Evolutionary conservation across 1,140 invertebrate species (phyloP), one percentile per base, ranked within the genome.

Genomic region (Nasonia longicornis): DNA sequence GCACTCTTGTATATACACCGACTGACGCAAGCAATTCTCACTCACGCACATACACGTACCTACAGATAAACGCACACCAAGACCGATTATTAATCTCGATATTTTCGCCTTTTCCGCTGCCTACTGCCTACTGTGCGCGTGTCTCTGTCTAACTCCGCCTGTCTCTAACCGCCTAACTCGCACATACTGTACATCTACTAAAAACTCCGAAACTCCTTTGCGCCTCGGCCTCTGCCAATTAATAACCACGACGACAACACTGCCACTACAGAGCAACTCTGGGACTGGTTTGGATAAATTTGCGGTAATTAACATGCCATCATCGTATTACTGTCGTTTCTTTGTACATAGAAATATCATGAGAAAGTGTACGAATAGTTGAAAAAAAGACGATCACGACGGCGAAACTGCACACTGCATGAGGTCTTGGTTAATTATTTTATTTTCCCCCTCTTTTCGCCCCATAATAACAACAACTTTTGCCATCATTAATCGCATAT

Each of bases 211-310:
- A 58, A 58, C 52, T 58, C 52, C 16, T 58, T 58, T 58, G 52
- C 52, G 52, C 52, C 16, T 58, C 20, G 0, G 52, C 52, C 20
- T 58, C 20, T 4, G 52, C 52, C 52, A 58, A 58, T 58, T 58
- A 58, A 58, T 58, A 58, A 58, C 20, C 20, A 58, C 52, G 52
- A 58, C 52, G 52, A 58, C 52, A 58, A 58, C 64, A 66, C 52
- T 66, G 69, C 20, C 67, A 85, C 85, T 87, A 82, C 85, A 89
- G 88, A 86, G 85, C 83, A 16, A 58, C 20, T 83, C 86, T 85
- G 87, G 88, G 82, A 88, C 66, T 85, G 82, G 85, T 79, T 86
- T 86, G 81, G 89, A 90, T 83, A 90, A 90, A 86, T 89, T 90
- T 88, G 89, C 89, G 89, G 89, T 89, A 90, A 90, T 87, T 88